phyloP scores from a whole-genome alignment of 2,888 invertebrate species.

The Muscina levida region DNA sequence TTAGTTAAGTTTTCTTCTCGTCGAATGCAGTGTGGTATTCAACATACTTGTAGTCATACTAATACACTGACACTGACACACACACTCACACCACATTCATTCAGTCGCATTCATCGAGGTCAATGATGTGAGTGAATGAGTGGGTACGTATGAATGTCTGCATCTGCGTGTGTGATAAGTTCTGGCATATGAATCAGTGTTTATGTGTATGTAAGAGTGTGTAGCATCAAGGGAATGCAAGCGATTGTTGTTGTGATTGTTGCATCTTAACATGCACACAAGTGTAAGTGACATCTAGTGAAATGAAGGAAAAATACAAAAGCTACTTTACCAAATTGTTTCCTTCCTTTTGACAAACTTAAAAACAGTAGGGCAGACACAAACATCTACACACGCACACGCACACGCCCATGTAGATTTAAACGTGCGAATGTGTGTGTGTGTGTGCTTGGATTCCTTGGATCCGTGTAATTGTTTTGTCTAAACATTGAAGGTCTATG shows the following conservation, averaged over 20 bases:
- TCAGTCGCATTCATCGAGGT: slow-evolving; percentile 23
- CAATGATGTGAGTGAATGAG: slow-evolving; percentile 32
- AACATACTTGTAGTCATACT: too few relatives aligned
- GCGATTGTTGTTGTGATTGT: slow-evolving; percentile 10
- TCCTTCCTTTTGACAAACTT: slow-evolving; percentile 49
- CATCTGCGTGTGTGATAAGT: slow-evolving; percentile 47
- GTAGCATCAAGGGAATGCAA: background rate
- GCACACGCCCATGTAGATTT: background rate
- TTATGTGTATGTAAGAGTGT: too few relatives aligned
- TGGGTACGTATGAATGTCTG: slow-evolving; percentile 24
- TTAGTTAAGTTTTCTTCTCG: slow-evolving; percentile 48
- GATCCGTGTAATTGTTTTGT: slow-evolving; percentile 3
- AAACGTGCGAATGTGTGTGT: background rate
- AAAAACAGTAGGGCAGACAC: background rate
- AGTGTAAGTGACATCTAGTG: slow-evolving; percentile 10
- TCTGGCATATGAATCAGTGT: background rate
- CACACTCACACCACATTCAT: slow-evolving; percentile 2
- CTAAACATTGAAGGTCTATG: background rate
- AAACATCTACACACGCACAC: slow-evolving; percentile 9
- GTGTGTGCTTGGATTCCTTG: background rate
- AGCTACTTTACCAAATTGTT: slow-evolving; percentile 50
- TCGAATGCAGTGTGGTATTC: too few relatives aligned
- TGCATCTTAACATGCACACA: background rate
- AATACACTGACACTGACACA: background rate
- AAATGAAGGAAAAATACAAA: slow-evolving; percentile 43